A percentile compares a stretch with the other conserved stretches of the same genome.
Conservation (phyloP, 2,888 invertebrate genomes). For the Choristoneura rosaceana region DNA sequence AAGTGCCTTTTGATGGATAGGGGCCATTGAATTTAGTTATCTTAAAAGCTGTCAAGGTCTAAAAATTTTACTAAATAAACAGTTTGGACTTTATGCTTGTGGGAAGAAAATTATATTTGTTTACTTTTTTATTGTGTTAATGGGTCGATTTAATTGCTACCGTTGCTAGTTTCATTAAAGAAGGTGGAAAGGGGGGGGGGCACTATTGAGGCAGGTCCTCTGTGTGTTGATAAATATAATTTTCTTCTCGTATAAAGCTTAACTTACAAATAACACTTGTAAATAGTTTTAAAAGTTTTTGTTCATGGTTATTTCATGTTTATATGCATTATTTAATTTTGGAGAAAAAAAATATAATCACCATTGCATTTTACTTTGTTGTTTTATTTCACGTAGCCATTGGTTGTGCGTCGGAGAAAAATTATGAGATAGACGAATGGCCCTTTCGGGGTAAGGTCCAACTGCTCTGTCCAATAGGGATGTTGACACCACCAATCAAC, state of each 20-base stretch:
- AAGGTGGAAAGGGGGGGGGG: too few species aligned
- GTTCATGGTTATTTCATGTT: constrained; percentile 74
- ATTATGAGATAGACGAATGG: too few species aligned
- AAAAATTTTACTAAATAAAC: constrained; percentile 1
- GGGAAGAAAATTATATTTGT: constrained; percentile 26
- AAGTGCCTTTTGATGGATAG: neutral
- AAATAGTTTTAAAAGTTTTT: constrained; percentile 73
- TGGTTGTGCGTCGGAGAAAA: too few species aligned
- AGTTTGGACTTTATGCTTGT: constrained; percentile 15
- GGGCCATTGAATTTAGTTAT: neutral
- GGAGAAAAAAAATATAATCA: constrained; percentile 79
- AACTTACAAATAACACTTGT: constrained; percentile 55
- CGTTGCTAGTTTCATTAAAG: too few species aligned
- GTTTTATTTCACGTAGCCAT: constrained; percentile 54
- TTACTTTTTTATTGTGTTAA: neutral
- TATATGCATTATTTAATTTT: constrained; percentile 80
- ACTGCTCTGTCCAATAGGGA: too few species aligned
- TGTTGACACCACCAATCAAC: too few species aligned
- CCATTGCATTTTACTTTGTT: constrained; percentile 74
- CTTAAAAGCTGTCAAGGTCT: neutral
- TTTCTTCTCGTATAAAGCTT: constrained; percentile 26
- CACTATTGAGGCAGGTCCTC: constrained; percentile 22
- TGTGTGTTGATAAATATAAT: neutral
- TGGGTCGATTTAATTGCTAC: neutral
- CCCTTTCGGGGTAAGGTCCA: too few species aligned